Evolutionary conservation across 2,888 invertebrate species (phyloP).

Genomic region (Tryphoninae sp.): DNA sequence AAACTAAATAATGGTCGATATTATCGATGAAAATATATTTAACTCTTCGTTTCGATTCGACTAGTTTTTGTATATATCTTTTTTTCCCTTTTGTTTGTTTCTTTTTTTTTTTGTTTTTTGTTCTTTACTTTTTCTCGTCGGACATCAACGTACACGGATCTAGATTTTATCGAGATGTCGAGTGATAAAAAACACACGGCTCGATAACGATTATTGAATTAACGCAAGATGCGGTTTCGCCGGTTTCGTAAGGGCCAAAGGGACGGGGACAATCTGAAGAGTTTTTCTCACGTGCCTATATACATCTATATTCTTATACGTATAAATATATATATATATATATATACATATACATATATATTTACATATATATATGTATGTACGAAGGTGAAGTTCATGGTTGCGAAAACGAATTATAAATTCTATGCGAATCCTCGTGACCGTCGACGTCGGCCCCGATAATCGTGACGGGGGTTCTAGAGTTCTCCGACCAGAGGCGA

Average conservation of each 20-base stretch:
- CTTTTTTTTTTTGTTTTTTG: background rate
- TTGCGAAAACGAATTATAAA: constrained; percentile 53
- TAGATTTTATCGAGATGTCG: constrained; percentile 1
- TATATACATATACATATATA: background rate
- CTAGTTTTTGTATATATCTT: background rate
- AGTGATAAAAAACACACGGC: background rate
- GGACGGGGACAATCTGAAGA: background rate
- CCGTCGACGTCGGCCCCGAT: constrained; percentile 35
- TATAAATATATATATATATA: background rate
- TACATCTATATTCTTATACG: background rate
- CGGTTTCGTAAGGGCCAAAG: background rate
- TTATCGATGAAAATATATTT: background rate
- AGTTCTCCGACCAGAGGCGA: constrained; percentile 56
- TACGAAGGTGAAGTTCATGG: constrained; percentile 48
- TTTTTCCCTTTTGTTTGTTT: background rate
- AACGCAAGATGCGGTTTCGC: background rate
- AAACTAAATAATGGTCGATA: background rate
- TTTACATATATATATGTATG: background rate
- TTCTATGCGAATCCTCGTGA: constrained; percentile 42
- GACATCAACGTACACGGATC: too few species aligned
- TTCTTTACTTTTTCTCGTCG: background rate
- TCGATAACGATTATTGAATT: constrained; percentile 16
- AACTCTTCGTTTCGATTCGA: background rate
- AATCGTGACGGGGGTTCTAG: constrained; percentile 51
- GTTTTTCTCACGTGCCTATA: background rate